Percentiles rank a stretch among this genome's conserved stretches.
Evolutionary conservation across 2,797 vertebrate genomes (phyloP).

Genomic region (Myioborus miniatus): DNA sequence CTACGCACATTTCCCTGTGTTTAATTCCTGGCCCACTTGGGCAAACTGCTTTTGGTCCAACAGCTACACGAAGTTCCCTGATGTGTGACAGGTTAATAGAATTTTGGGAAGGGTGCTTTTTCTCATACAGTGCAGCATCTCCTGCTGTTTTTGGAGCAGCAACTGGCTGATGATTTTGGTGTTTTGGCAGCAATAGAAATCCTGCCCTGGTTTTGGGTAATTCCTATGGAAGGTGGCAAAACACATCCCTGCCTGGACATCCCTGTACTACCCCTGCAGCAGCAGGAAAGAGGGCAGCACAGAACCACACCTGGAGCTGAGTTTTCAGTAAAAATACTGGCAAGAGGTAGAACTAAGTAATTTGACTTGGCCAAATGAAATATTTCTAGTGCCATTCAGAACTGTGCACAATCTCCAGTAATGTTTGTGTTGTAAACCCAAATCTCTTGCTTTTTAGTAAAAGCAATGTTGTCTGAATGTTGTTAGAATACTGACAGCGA

Average conservation of each 20-base stretch:
- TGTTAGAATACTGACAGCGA: background rate
- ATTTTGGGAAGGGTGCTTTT: background rate
- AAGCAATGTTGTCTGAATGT: background rate
- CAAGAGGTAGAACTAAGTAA: background rate
- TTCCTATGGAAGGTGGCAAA: background rate
- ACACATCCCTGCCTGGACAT: background rate
- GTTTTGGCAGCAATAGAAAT: background rate
- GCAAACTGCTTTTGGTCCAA: background rate
- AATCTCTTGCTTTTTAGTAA: background rate
- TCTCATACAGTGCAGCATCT: background rate
- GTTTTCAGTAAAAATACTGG: background rate
- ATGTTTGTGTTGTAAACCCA: accelerated
- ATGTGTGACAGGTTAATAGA: background rate
- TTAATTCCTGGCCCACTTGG: background rate
- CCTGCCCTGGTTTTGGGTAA: background rate
- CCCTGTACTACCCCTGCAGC: accelerated
- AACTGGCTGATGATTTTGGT: background rate
- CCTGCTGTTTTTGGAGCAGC: background rate
- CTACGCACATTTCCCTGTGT: accelerated
- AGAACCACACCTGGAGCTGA: background rate
- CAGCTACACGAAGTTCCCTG: background rate
- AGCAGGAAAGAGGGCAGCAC: background rate
- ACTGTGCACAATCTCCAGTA: background rate
- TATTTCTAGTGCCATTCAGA: background rate
- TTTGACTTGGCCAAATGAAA: background rate